Conservation (phyloP, 2,888 invertebrate genomes). For the Heterodera filipjevi region DNA sequence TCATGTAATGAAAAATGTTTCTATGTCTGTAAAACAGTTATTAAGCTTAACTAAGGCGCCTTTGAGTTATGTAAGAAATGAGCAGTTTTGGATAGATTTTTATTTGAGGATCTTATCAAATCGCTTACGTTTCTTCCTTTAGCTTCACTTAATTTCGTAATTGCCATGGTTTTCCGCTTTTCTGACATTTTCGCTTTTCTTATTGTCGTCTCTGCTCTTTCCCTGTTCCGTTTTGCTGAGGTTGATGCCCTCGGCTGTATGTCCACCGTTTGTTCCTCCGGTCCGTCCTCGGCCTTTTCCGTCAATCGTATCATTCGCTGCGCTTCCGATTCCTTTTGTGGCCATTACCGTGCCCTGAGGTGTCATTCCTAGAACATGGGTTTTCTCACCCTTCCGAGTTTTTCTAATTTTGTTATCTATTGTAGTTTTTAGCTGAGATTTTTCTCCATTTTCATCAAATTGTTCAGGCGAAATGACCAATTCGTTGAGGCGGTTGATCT, state of each 20-base stretch:
- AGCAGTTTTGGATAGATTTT: too few species aligned
- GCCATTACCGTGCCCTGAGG: slow-evolving; percentile 19
- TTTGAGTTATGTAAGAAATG: too few species aligned
- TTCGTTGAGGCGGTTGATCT: slow-evolving; percentile 46
- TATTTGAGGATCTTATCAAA: background rate
- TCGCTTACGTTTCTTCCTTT: background rate
- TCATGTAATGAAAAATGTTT: too few species aligned
- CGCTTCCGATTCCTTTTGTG: slow-evolving; percentile 15
- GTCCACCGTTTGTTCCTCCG: slow-evolving; percentile 16
- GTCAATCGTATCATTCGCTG: slow-evolving; percentile 16
- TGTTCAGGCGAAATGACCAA: slow-evolving; percentile 38
- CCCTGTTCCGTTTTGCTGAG: too few species aligned
- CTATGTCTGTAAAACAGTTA: too few species aligned
- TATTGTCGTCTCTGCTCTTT: background rate
- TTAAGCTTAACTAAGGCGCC: too few species aligned
- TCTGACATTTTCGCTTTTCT: background rate
- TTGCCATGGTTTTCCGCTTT: background rate
- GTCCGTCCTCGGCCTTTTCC: background rate
- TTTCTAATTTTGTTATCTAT: background rate
- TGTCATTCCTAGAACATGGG: too few species aligned
- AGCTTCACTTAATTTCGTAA: background rate
- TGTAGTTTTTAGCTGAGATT: too few species aligned
- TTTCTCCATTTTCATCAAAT: background rate
- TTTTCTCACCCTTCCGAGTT: too few species aligned
- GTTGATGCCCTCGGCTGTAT: slow-evolving; percentile 14